Percentiles rank a stretch among this genome's conserved stretches.
phyloP scores from a whole-genome alignment of 2,797 vertebrate genomes.

The Acropternis orthonyx region DNA sequence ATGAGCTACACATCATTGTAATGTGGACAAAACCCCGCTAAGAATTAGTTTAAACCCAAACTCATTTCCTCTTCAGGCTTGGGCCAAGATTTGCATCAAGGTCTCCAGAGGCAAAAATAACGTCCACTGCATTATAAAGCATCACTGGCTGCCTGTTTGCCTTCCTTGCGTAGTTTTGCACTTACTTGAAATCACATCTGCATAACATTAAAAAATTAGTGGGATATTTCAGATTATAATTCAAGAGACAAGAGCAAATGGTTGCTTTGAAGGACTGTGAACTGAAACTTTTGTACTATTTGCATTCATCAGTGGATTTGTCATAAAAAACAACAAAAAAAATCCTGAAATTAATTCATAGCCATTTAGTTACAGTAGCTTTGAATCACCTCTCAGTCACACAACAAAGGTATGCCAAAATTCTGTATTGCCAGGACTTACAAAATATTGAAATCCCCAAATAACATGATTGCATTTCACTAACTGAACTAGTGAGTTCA shows the following conservation, averaged over 20 bases:
- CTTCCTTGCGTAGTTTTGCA: neutral
- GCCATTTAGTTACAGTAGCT: neutral
- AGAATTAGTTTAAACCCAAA: slow-evolving; percentile 36
- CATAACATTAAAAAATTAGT: neutral
- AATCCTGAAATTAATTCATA: neutral
- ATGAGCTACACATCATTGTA: slow-evolving; percentile 2
- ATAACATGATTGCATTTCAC: neutral
- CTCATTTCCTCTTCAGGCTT: slow-evolving; percentile 17
- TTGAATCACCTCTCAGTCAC: neutral
- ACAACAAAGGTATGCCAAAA: neutral
- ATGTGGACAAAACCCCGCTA: neutral
- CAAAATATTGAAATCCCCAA: neutral
- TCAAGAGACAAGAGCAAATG: neutral
- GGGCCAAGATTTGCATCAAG: slow-evolving; percentile 22
- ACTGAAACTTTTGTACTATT: neutral
- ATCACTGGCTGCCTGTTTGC: neutral
- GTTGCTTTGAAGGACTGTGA: neutral
- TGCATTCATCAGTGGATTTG: neutral
- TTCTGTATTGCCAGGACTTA: neutral
- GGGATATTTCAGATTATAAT: neutral
- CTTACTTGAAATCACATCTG: neutral
- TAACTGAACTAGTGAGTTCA: neutral
- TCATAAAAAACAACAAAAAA: neutral
- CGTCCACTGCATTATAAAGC: neutral
- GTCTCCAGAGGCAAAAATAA: neutral